These are phyloP conservation scores for Atrichornis clamosus DNA, from an alignment of 2,113 vertebrate genomes.

Conservation along the genomic window DNA sequence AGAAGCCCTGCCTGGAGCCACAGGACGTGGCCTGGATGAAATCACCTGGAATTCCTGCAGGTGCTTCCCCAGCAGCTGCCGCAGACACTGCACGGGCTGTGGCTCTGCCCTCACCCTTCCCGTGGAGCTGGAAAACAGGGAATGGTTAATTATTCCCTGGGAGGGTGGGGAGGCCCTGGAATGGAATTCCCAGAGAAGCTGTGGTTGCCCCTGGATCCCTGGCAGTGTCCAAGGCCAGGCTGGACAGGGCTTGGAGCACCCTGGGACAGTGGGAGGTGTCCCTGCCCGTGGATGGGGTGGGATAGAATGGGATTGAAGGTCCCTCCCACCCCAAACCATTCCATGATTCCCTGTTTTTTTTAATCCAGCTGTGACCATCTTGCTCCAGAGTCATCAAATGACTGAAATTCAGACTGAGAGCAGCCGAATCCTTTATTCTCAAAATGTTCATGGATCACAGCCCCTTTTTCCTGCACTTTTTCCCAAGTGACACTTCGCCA, in stretches of 20 bases:
- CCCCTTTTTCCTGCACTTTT: fast-evolving
- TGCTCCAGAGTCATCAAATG: neutral
- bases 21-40: neutral
- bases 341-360: fast-evolving
- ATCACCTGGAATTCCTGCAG: fast-evolving
- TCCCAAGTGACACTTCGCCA: neutral
- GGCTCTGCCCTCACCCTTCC: neutral
- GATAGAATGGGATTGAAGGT: fast-evolving
- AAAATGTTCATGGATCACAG: fast-evolving
- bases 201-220: neutral
- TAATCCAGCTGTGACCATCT: neutral
- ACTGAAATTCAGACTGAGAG: neutral
- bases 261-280: neutral
- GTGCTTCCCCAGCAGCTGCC: neutral
- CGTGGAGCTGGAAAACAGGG: too few relatives aligned
- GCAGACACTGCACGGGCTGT: neutral
- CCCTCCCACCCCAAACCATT: neutral
- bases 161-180: neutral
- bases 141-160: too few relatives aligned
- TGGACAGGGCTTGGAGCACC: neutral
- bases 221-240: neutral
- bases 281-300: neutral
- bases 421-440: fast-evolving
- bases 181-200: neutral
- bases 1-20: neutral